Evolutionary conservation across 2,113 vertebrate species (phyloP).

Genomic region (Thamnophis sirtalis): DNA sequence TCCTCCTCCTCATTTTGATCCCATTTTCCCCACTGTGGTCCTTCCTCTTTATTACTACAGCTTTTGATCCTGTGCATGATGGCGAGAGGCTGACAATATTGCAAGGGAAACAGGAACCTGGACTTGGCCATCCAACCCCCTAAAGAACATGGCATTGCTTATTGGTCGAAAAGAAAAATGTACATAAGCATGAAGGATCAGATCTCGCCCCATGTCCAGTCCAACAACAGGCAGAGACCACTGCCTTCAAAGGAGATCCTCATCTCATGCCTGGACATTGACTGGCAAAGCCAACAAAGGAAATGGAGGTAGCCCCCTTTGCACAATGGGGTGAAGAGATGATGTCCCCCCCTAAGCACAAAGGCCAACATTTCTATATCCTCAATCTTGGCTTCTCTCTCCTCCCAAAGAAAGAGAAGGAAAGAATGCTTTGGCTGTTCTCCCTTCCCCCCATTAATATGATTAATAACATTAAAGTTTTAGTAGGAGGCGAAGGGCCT

Average conservation of each 20-base stretch:
- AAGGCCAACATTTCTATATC: not conserved
- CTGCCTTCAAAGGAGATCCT: not conserved
- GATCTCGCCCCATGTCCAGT: not conserved
- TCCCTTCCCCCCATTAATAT: slow-evolving; percentile 75
- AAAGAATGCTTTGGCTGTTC: slow-evolving; percentile 51
- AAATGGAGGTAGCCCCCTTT: not conserved
- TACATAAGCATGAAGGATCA: not conserved
- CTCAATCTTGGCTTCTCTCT: not conserved
- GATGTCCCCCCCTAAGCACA: not conserved
- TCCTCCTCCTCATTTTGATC: no score
- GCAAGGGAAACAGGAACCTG: not conserved
- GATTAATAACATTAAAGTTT: slow-evolving; percentile 78
- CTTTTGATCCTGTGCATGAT: not conserved
- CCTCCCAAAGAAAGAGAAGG: not conserved
- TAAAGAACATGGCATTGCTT: not conserved
- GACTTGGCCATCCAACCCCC: not conserved
- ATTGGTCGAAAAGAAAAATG: not conserved
- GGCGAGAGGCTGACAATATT: not conserved
- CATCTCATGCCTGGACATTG: not conserved
- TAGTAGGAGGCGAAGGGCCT: slow-evolving; percentile 63
- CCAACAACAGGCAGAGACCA: not conserved
- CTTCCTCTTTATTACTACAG: not conserved
- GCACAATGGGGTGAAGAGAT: not conserved
- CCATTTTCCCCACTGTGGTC: no score
- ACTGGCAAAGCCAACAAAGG: not conserved